Evolutionary conservation across 2,888 invertebrate genomes (phyloP).

Genomic region (Eristalis intricaria): DNA sequence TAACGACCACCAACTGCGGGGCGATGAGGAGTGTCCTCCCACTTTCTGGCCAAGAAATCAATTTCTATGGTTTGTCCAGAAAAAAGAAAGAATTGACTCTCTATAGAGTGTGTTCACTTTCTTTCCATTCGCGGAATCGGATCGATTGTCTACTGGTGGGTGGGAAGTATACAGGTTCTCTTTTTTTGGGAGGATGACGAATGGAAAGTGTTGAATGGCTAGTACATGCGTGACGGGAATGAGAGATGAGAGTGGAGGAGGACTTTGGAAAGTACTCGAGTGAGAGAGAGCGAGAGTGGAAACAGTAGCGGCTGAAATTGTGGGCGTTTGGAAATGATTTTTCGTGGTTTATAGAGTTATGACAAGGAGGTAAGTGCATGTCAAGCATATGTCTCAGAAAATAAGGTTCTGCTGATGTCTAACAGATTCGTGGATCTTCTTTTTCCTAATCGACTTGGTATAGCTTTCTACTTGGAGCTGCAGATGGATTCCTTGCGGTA

Average conservation of each 20-base stretch:
- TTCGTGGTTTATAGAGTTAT: no score
- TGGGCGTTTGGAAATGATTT: neutral
- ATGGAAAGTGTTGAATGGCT: neutral
- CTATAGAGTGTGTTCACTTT: slow-evolving; percentile 21
- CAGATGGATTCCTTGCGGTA: no score
- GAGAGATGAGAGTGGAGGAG: neutral
- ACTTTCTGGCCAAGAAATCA: neutral
- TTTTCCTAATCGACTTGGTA: no score
- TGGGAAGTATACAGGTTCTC: neutral
- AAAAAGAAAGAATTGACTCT: neutral
- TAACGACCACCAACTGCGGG: slow-evolving; percentile 58
- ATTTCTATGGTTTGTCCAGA: neutral
- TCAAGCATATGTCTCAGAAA: no score
- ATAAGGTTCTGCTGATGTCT: no score
- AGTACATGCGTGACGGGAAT: neutral
- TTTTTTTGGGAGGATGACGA: neutral
- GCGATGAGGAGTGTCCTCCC: neutral
- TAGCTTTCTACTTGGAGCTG: no score
- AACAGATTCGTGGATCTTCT: no score
- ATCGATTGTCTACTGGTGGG: neutral
- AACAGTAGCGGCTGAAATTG: neutral
- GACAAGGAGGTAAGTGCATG: no score
- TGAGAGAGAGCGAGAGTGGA: neutral
- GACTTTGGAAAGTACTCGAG: neutral
- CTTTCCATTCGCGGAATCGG: slow-evolving; percentile 50